phyloP scores from a whole-genome alignment of 1,140 invertebrate species.

The Achroia grisella region DNA sequence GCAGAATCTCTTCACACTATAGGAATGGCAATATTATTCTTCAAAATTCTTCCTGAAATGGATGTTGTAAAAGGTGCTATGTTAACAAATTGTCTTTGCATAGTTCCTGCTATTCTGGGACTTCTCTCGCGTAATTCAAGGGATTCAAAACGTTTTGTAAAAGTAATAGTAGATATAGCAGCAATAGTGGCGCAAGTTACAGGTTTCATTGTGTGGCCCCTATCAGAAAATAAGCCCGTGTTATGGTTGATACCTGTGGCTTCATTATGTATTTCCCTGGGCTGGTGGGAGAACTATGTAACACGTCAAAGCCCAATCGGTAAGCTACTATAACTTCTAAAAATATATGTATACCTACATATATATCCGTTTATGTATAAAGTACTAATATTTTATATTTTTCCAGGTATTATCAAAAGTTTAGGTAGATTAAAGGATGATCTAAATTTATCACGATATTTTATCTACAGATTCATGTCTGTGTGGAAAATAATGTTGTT shows the following conservation, averaged over 20 bases:
- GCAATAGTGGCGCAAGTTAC: slow-evolving; percentile 90
- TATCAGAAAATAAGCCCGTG: slow-evolving; percentile 80
- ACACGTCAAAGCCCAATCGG: slow-evolving; percentile 86
- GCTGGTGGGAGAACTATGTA: slow-evolving; percentile 98
- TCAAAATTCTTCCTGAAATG: slow-evolving; percentile 90
- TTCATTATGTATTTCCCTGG: slow-evolving; percentile 88
- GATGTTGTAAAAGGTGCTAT: slow-evolving; percentile 95
- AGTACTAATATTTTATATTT: neutral
- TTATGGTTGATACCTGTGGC: slow-evolving; percentile 90
- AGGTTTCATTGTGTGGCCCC: slow-evolving; percentile 92
- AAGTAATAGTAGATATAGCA: slow-evolving; percentile 87
- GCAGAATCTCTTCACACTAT: slow-evolving; percentile 91
- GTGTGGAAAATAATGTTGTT: slow-evolving; percentile 91
- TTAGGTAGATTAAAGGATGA: slow-evolving; percentile 88
- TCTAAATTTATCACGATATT: slow-evolving; percentile 87
- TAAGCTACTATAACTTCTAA: slow-evolving; percentile 31
- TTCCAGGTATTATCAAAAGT: slow-evolving; percentile 83
- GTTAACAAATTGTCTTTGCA: slow-evolving; percentile 94
- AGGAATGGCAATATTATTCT: slow-evolving; percentile 89
- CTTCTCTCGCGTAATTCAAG: slow-evolving; percentile 85
- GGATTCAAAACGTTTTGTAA: slow-evolving; percentile 85
- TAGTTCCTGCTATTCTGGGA: slow-evolving; percentile 83
- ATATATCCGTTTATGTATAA: neutral
- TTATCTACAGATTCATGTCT: slow-evolving; percentile 90
- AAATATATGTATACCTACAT: too few relatives aligned